Percentiles rank a stretch among this genome's conserved stretches.
phyloP scores from a whole-genome alignment of 64 coral and sea anemone species.

The Stichodactyla mertensii region DNA sequence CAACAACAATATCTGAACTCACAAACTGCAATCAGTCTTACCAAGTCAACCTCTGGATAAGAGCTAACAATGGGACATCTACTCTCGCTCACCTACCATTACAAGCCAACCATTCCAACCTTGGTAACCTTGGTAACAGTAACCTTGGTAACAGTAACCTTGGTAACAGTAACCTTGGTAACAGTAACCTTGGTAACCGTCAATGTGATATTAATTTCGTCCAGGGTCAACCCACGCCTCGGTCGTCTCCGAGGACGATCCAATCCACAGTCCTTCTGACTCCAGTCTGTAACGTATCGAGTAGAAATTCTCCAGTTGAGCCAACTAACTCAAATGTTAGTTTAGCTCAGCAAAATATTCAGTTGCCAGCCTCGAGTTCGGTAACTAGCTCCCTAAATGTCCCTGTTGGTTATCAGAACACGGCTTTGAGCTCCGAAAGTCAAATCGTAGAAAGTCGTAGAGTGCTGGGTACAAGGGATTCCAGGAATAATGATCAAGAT shows the following conservation, averaged over 20 bases:
- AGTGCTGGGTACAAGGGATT: neutral
- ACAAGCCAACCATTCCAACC: neutral
- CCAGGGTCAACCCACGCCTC: neutral
- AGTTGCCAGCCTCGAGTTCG: neutral
- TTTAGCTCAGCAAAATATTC: neutral
- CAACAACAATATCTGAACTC: neutral
- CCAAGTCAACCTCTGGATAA: constrained; percentile 11
- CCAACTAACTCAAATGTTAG: neutral
- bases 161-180: neutral
- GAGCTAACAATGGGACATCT: neutral
- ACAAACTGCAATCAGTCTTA: neutral
- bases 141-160: neutral
- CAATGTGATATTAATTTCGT: neutral
- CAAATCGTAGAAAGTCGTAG: neutral
- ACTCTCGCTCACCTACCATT: neutral
- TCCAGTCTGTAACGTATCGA: neutral
- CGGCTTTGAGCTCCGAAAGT: neutral
- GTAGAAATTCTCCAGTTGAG: neutral
- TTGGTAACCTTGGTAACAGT: neutral
- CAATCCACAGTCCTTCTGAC: neutral
- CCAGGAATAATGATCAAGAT: neutral
- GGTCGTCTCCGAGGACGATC: neutral
- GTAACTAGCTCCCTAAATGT: neutral
- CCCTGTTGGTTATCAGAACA: neutral
- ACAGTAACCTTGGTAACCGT: neutral